phyloP scores from a whole-genome alignment of 2,797 vertebrate species.

The Hypotaenidia okinawae region DNA sequence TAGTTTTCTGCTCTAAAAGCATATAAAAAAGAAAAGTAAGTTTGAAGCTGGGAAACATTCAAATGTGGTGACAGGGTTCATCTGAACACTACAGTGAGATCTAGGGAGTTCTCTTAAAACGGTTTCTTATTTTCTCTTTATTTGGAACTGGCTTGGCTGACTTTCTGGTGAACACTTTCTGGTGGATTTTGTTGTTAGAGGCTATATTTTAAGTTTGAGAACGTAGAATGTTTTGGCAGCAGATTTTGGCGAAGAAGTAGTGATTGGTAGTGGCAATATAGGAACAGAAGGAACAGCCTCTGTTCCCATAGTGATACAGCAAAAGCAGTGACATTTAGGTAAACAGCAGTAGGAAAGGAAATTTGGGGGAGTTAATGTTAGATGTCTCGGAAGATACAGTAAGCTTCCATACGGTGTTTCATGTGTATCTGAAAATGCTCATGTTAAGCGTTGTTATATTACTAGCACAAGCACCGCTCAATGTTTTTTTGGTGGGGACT shows the following conservation, averaged over 20 bases:
- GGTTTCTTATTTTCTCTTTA: constrained; percentile 13
- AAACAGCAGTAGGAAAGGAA: constrained; percentile 55
- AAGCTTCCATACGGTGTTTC: constrained; percentile 11
- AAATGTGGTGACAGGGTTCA: background rate
- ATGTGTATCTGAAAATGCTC: constrained; percentile 41
- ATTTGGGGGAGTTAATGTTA: constrained; percentile 53
- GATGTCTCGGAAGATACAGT: constrained; percentile 44
- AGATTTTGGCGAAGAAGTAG: constrained; percentile 37
- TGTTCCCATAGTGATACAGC: constrained; percentile 58
- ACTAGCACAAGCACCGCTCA: background rate
- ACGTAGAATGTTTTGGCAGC: constrained; percentile 38
- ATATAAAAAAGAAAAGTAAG: background rate
- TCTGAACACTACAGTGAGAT: background rate
- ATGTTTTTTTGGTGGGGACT: background rate
- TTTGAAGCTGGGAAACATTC: background rate
- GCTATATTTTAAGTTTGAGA: constrained; percentile 42
- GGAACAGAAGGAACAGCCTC: constrained; percentile 32
- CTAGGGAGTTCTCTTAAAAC: background rate
- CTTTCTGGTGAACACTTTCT: background rate
- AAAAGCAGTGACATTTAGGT: constrained; percentile 57
- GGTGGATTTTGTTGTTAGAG: constrained; percentile 35
- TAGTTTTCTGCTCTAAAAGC: background rate
- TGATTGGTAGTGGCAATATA: constrained; percentile 30
- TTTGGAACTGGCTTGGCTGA: constrained; percentile 21
- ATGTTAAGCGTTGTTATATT: background rate